phyloP scores from a whole-genome alignment of 92 coral and sea anemone genomes.

The Actinostola sp. region DNA sequence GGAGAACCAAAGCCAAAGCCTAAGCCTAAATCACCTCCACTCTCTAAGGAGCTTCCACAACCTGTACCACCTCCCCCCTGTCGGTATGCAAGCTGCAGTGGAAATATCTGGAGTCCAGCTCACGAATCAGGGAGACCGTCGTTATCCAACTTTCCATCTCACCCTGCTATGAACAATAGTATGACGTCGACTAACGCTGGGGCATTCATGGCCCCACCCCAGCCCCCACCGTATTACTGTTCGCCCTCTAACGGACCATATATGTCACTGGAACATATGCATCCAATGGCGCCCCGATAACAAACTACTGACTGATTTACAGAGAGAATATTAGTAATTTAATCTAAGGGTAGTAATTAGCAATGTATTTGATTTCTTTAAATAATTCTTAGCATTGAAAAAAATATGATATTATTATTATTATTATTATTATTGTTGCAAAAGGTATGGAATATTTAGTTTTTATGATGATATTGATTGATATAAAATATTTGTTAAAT shows the following conservation, averaged over 20 bases:
- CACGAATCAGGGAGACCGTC: slow-evolving; percentile 87
- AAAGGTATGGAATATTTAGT: no score
- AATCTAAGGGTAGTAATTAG: neutral
- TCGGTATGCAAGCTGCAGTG: slow-evolving; percentile 94
- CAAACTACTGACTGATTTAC: neutral
- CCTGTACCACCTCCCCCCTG: slow-evolving; percentile 83
- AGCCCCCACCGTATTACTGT: slow-evolving; percentile 94
- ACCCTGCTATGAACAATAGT: slow-evolving; percentile 78
- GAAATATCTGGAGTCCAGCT: slow-evolving; percentile 95
- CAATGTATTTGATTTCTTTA: no score
- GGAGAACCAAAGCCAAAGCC: slow-evolving; percentile 91
- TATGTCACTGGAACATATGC: slow-evolving; percentile 93
- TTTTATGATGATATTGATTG: neutral
- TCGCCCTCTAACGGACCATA: slow-evolving; percentile 89
- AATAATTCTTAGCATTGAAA: no score
- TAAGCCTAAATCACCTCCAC: slow-evolving; percentile 76
- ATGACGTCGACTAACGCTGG: slow-evolving; percentile 78
- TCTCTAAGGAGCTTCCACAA: slow-evolving; percentile 79
- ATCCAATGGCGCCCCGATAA: slow-evolving; percentile 87
- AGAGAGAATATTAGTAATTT: neutral
- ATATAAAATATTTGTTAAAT: neutral
- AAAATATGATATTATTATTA: neutral
- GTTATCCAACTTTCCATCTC: slow-evolving; percentile 78
- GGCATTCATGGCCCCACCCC: slow-evolving; percentile 88
- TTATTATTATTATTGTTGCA: no score